A percentile compares a stretch with the other conserved stretches of the same genome.
These are phyloP conservation scores for Mycalesis mineus DNA, from an alignment of 2,888 invertebrate species.

Conservation along the genomic window DNA sequence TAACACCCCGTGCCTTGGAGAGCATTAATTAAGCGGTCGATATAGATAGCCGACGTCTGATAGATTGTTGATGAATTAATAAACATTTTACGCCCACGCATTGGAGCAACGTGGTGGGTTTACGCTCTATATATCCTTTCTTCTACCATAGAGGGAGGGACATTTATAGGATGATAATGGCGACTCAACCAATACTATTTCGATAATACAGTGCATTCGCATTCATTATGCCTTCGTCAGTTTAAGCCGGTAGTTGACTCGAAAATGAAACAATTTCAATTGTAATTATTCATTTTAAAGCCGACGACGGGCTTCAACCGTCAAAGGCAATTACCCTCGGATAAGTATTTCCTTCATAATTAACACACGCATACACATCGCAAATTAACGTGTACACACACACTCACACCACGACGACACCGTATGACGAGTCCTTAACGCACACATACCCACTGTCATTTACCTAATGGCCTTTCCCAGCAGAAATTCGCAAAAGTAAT, in stretches of 20 bases:
- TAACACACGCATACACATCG: not conserved
- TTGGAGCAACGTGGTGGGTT: too few relatives aligned
- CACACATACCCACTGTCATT: slow-evolving; percentile 13
- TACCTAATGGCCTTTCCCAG: slow-evolving; percentile 22
- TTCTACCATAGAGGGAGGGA: too few relatives aligned
- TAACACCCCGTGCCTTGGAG: too few relatives aligned
- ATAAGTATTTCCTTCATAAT: slow-evolving; percentile 5
- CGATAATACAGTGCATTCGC: not conserved
- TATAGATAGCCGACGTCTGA: too few relatives aligned
- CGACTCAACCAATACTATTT: too few relatives aligned
- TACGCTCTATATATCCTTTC: too few relatives aligned
- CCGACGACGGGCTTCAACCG: not conserved
- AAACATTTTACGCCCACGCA: too few relatives aligned
- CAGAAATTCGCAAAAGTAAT: slow-evolving; percentile 25
- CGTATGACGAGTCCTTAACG: not conserved
- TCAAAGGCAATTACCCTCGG: slow-evolving; percentile 3
- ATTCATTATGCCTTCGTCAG: not conserved
- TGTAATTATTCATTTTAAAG: slow-evolving; percentile 5
- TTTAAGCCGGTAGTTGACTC: not conserved
- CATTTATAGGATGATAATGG: too few relatives aligned
- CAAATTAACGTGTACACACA: not conserved
- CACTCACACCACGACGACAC: not conserved
- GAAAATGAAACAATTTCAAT: slow-evolving; percentile 1
- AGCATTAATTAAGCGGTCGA: too few relatives aligned
- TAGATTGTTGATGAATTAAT: too few relatives aligned